phyloP scores from a whole-genome alignment of 2,113 vertebrate genomes.

The Myanophis thanlyinensis region DNA sequence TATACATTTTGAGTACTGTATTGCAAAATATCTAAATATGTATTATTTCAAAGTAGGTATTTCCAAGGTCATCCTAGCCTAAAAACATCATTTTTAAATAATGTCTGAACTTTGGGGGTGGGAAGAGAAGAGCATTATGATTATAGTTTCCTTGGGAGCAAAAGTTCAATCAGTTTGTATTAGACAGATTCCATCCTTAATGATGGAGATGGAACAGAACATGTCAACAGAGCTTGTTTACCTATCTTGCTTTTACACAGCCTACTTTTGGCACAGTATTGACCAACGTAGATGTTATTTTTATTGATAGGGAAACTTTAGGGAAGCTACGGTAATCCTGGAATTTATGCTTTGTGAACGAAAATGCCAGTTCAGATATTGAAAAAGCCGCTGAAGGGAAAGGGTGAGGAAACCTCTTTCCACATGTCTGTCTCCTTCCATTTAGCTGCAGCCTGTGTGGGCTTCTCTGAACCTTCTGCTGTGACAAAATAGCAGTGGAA shows the following conservation, averaged over 20 bases:
- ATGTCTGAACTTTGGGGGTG: not conserved
- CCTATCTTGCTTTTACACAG: not conserved
- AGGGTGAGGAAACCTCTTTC: too few relatives aligned
- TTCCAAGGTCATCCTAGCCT: not conserved
- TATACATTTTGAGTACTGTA: not conserved
- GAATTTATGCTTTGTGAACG: not conserved
- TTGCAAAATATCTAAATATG: not conserved
- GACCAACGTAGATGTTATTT: not conserved
- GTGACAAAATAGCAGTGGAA: not conserved
- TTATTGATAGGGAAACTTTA: not conserved
- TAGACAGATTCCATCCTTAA: not conserved
- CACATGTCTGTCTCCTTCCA: not conserved
- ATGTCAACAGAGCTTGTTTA: not conserved
- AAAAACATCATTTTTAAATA: not conserved
- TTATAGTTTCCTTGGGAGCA: not conserved
- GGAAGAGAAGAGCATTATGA: not conserved
- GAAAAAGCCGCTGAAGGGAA: not conserved
- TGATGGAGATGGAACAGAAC: not conserved
- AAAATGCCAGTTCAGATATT: not conserved
- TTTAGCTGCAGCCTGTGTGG: not conserved
- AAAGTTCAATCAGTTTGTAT: not conserved
- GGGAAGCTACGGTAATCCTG: not conserved
- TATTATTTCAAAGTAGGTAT: not conserved
- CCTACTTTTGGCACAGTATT: not conserved
- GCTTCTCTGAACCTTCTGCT: not conserved